A percentile compares a stretch with the other conserved stretches of the same genome.
Evolutionary conservation across 2,797 vertebrate genomes (phyloP).

Genomic region (Sarcophilus harrisii): DNA sequence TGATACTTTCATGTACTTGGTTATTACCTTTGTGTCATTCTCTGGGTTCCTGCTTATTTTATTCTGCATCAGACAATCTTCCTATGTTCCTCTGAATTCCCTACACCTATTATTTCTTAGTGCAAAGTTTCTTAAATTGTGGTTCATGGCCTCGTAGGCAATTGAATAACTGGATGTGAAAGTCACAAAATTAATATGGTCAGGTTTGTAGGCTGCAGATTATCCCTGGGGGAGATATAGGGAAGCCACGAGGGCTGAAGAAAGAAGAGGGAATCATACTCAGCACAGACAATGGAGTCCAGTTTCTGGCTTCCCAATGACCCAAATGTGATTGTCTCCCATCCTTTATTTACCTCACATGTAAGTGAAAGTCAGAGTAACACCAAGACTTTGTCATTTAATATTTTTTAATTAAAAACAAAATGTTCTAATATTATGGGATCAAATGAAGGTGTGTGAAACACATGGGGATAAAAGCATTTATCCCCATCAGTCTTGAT

Average conservation of each 20-base stretch:
- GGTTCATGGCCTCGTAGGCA: too few species aligned
- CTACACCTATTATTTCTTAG: neutral
- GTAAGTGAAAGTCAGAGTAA: neutral
- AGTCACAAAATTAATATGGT: neutral
- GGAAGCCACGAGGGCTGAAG: neutral
- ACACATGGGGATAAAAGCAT: neutral
- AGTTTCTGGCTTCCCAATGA: neutral
- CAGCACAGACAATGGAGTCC: neutral
- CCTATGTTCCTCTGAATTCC: neutral
- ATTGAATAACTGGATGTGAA: too few species aligned
- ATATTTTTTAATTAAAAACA: constrained; percentile 14
- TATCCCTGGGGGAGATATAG: neutral
- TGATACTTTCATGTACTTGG: neutral
- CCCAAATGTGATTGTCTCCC: neutral
- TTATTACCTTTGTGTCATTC: neutral
- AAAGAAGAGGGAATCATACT: neutral
- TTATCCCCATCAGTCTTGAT: neutral
- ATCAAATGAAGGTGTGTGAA: neutral
- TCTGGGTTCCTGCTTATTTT: neutral
- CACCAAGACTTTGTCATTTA: neutral
- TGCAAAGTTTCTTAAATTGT: neutral
- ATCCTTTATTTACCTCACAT: neutral
- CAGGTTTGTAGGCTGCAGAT: neutral
- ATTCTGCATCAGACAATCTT: neutral
- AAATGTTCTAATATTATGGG: neutral